phyloP scores from a whole-genome alignment of 2,888 invertebrate genomes.

The Carabus problematicus region DNA sequence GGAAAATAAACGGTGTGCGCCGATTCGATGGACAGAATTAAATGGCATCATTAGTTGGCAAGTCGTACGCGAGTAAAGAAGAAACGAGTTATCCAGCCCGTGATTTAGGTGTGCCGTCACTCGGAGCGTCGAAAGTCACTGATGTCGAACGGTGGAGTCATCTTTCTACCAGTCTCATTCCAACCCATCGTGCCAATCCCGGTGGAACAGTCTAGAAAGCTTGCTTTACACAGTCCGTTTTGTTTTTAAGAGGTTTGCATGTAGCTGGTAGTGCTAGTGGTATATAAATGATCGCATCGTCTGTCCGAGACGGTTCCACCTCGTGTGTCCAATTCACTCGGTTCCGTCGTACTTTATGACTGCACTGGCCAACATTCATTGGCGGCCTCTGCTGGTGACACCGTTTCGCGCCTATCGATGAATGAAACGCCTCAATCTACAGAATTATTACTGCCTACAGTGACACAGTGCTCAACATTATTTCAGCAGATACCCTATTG shows the following conservation, averaged over 20 bases:
- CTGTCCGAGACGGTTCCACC: slow-evolving; percentile 41
- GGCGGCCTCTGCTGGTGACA: no score
- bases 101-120: slow-evolving; percentile 7
- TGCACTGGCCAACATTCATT: no score
- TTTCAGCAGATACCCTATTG: no score
- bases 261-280: slow-evolving; percentile 21
- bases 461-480: no score
- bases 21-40: slow-evolving; percentile 35
- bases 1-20: slow-evolving; percentile 24
- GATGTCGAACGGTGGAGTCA: slow-evolving; percentile 2
- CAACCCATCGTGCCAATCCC: not conserved
- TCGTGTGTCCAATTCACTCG: slow-evolving; percentile 14
- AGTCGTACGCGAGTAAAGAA: slow-evolving; percentile 23
- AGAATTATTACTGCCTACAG: no score
- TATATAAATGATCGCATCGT: slow-evolving; percentile 44
- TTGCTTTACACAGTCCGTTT: slow-evolving; percentile 16
- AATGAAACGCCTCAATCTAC: no score
- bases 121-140: not conserved
- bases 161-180: no score
- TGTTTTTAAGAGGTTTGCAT: slow-evolving; percentile 44
- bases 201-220: no score
- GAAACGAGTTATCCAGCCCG: slow-evolving; percentile 11
- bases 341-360: no score
- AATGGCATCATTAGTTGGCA: slow-evolving; percentile 33
- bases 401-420: no score